Percentiles rank a stretch among this genome's conserved stretches.
Conservation (phyloP, 2,113 vertebrate species). For the Odobenus rosmarus region DNA sequence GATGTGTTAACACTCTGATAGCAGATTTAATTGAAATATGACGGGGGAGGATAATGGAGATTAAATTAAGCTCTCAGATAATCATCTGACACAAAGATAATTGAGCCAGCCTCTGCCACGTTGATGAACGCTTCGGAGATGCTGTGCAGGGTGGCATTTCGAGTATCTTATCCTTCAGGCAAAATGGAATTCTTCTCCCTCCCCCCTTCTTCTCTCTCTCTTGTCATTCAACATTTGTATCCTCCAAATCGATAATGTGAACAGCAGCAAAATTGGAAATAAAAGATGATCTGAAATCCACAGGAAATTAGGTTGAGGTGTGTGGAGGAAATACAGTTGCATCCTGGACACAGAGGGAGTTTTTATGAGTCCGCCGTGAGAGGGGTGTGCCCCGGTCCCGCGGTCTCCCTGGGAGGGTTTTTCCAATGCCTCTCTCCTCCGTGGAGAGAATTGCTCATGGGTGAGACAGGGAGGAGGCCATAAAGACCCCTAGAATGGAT, state of each 20-base stretch:
- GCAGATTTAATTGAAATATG: slow-evolving; percentile 96
- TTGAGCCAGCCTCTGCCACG: slow-evolving; percentile 91
- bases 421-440: background rate
- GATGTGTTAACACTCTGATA: slow-evolving; percentile 91
- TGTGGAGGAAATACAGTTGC: background rate
- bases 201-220: background rate
- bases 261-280: slow-evolving; percentile 72
- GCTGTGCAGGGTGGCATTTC: slow-evolving; percentile 33
- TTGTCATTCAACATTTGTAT: slow-evolving; percentile 71
- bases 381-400: background rate
- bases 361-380: background rate
- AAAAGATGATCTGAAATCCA: slow-evolving; percentile 82
- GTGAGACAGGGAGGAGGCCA: background rate
- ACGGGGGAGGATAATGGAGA: slow-evolving; percentile 91
- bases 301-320: slow-evolving; percentile 55
- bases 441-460: no score
- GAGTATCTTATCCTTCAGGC: slow-evolving; percentile 69
- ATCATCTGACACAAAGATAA: slow-evolving; percentile 95
- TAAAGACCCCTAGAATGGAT: no score
- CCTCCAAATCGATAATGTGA: slow-evolving; percentile 77
- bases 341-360: background rate
- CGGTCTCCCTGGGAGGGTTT: background rate
- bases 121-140: slow-evolving; percentile 85
- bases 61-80: slow-evolving; percentile 95
- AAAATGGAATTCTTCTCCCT: slow-evolving; percentile 60